These are phyloP conservation scores for cattle (Bos taurus) DNA, from an alignment of 2,113 vertebrate species.

Conservation along the genomic window ARS-UCD2.0 NC_037337.1:50177501-50178000, in stretches of 20 bases:
- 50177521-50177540: background rate
- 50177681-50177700: background rate
- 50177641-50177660: background rate
- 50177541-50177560: background rate
- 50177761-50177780: conserved; percentile 54
- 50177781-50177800: conserved; percentile 55
- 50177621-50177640: conserved; percentile 37
- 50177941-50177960: background rate
- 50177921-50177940: background rate
- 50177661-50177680: background rate
- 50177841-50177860: background rate
- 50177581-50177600: background rate
- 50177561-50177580: background rate
- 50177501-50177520: background rate
- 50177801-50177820: conserved; percentile 54
- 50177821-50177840: conserved; percentile 1
- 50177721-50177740: conserved; percentile 52
- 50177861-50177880: background rate
- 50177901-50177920: background rate
- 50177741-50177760: conserved; percentile 44
- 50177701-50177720: conserved; percentile 26
- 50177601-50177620: conserved; percentile 6
- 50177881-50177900: background rate
- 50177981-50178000: background rate
- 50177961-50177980: background rate